These are phyloP conservation scores for Megaustenia siamemsis DNA, from an alignment of 2,888 invertebrate species.

Conservation along the genomic window DNA sequence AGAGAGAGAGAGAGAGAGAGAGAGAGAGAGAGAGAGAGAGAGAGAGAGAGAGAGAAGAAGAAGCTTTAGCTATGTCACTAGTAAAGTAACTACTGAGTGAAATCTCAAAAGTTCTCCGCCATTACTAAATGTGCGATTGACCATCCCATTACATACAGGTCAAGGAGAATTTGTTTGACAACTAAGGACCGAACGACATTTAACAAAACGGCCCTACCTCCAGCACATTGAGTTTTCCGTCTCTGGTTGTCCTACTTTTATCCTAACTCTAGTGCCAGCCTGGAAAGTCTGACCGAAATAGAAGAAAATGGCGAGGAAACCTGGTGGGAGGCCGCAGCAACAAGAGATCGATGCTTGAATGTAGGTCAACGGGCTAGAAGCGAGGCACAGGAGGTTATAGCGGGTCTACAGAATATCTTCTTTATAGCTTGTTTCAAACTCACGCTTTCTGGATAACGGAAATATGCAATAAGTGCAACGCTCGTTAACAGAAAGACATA, in stretches of 20 bases:
- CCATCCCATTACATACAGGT: background rate
- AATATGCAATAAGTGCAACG: too few species aligned
- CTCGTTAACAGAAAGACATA: too few species aligned
- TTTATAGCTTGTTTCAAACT: background rate
- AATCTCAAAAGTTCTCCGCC: too few species aligned
- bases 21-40: too few species aligned
- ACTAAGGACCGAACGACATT: background rate
- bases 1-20: too few species aligned
- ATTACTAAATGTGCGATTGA: background rate
- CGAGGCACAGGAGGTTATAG: background rate
- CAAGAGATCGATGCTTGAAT: constrained; percentile 14
- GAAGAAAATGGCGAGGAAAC: background rate
- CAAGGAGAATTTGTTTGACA: background rate
- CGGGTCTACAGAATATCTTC: background rate
- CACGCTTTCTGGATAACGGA: background rate
- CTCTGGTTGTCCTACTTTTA: background rate
- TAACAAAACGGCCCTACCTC: constrained; percentile 10
- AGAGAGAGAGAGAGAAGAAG: too few species aligned
- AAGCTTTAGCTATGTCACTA: too few species aligned
- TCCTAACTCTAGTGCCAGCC: background rate
- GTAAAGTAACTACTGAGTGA: too few species aligned
- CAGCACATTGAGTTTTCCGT: background rate
- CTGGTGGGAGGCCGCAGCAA: constrained; percentile 14
- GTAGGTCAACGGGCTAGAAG: constrained; percentile 23
- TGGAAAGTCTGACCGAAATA: background rate